Conservation (phyloP, 2,797 vertebrate species). For the Oophaga sylvatica region DNA sequence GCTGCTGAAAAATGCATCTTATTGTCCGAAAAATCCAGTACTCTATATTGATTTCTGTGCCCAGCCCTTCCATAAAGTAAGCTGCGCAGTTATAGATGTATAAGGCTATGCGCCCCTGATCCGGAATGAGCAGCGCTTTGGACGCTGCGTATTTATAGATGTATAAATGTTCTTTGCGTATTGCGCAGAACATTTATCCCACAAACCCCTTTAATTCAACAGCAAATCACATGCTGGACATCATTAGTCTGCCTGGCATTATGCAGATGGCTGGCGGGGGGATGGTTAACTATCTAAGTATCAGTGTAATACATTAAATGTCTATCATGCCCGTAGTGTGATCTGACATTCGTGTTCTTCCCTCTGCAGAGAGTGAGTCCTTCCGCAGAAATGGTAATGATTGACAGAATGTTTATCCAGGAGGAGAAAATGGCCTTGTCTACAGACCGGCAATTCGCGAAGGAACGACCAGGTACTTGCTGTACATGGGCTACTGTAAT, state of each 20-base stretch:
- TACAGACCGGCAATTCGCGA: slow-evolving; percentile 86
- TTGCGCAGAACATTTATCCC: not conserved
- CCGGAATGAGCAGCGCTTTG: no score
- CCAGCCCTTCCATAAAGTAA: not conserved
- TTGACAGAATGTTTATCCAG: slow-evolving; percentile 95
- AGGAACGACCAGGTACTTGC: slow-evolving; percentile 87
- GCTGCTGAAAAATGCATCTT: no score
- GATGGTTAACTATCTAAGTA: no score
- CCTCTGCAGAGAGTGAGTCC: slow-evolving; percentile 85
- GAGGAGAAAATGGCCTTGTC: slow-evolving; percentile 88
- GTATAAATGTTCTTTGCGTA: no score
- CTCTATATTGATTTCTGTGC: no score
- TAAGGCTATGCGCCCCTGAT: not conserved
- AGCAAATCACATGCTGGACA: not conserved
- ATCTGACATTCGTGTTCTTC: not conserved
- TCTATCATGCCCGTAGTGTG: not conserved
- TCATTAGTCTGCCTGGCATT: not conserved
- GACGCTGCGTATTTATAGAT: no score
- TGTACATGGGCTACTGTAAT: no score
- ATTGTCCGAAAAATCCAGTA: no score
- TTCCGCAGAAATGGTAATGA: slow-evolving; percentile 98
- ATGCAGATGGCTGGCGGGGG: not conserved
- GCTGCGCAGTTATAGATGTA: not conserved
- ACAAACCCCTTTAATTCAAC: not conserved
- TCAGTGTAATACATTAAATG: no score